Evolutionary conservation across 2,113 vertebrate species (phyloP).

Genomic region (Corythornis cristatus): DNA sequence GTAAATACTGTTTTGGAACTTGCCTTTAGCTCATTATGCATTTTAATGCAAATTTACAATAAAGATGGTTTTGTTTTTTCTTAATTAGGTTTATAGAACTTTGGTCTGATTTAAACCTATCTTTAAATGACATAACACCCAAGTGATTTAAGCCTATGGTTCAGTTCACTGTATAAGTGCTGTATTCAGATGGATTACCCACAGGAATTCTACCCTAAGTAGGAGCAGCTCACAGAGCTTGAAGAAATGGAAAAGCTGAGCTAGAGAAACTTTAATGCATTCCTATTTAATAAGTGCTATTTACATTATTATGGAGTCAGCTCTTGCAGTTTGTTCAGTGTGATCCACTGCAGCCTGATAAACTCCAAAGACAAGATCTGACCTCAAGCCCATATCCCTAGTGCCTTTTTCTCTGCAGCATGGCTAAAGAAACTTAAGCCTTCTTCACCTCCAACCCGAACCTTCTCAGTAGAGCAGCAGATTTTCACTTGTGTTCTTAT

Average conservation of each 20-base stretch:
- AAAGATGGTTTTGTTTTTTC: not conserved
- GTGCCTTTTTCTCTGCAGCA: not conserved
- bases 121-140: not conserved
- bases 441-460: not conserved
- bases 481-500: not conserved
- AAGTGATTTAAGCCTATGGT: not conserved
- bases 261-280: not conserved
- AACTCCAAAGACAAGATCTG: not conserved
- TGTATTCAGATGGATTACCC: not conserved
- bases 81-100: not conserved
- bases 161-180: not conserved
- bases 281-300: not conserved
- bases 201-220: not conserved
- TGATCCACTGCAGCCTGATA: not conserved
- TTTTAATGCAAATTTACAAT: slow-evolving; percentile 10
- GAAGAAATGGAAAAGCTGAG: slow-evolving; percentile 1
- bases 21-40: not conserved
- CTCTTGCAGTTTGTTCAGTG: not conserved
- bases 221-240: not conserved
- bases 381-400: not conserved
- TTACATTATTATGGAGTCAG: not conserved
- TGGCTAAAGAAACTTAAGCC: not conserved
- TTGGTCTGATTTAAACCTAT: not conserved
- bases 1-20: not conserved
- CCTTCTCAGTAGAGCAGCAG: not conserved